Evolutionary conservation across 2,888 invertebrate species (phyloP), one percentile per base, ranked within the genome.

Genomic region (Eupelmus urozonus): DNA sequence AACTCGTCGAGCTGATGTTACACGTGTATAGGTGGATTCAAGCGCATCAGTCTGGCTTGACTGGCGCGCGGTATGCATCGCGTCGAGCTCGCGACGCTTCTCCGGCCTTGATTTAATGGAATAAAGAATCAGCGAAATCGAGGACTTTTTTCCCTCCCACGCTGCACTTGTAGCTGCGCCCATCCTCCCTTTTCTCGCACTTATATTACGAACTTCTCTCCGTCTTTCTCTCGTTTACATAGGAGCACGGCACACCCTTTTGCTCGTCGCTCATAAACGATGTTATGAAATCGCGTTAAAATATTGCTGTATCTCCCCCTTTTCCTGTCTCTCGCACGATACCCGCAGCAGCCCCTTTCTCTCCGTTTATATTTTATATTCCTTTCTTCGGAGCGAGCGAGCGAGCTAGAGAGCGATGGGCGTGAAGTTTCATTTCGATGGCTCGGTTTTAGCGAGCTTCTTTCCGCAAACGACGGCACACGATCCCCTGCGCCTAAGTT

Each of bases 91-190:
- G 45, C 55, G 11, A 2, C 51, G n/a, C n/a, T n/a, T n/a, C n/a
- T 45, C 1, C 65, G n/a, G 20, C 49, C 27, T 27, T 65, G 65
- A 65, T 65, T 65, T 65, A 65, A 65, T 65, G 65, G 65, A 65
- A 65, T 65, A 65, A 65, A 65, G 65, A 65, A 51, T 25, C 65
- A 49, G 65, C 51, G 29, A 51, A 65, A 65, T 65, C 51, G 65
- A 65, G 65, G 13, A 65, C 51, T 65, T 65, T 65, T 29, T 45
- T 53, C 51, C 11, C n/a, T 51, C 51, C 4, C 49, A 45, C 16
- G 34, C 34, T 34, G 45, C 13, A 16, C 16, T 45, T 45, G 45
- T 16, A 13, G 2, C 13, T 13, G 16, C 63, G 13, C 23, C 51
- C 29, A 49, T 49, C 3, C 63, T 27, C 13, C 18, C 51, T 49